These are phyloP conservation scores for Dicerorhinus sumatrensis DNA, from an alignment of 2,113 vertebrate genomes.

Conservation along the genomic window DNA sequence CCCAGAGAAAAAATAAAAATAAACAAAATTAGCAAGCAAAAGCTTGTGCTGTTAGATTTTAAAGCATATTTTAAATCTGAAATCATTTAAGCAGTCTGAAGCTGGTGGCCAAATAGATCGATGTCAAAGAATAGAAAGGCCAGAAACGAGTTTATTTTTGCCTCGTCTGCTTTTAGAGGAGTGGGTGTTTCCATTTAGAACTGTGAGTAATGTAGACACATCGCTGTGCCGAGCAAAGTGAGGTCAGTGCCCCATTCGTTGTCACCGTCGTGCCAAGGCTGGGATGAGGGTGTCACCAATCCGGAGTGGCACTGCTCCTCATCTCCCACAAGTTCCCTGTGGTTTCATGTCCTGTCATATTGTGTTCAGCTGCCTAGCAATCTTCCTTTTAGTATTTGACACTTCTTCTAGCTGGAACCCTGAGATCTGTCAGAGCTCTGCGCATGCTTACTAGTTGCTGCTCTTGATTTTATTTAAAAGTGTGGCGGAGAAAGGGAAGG, in stretches of 20 bases:
- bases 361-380: neutral
- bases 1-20: neutral
- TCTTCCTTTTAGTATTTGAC: neutral
- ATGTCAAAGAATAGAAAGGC: neutral
- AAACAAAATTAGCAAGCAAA: neutral
- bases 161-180: neutral
- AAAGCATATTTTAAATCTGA: neutral
- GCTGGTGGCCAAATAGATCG: neutral
- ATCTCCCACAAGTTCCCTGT: accelerated
- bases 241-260: neutral
- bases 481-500: neutral
- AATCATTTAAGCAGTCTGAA: neutral
- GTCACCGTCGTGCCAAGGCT: neutral
- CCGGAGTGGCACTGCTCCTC: neutral
- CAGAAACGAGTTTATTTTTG: neutral
- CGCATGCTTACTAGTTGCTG: neutral
- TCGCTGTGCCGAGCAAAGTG: neutral
- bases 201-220: neutral
- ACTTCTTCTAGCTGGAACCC: neutral
- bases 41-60: neutral
- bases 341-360: neutral
- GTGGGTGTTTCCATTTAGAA: neutral
- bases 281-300: neutral
- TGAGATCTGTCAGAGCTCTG: neutral
- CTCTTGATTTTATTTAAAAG: neutral